Conservation (phyloP, 2,797 vertebrate species). For the Megalops cyprinoides region DNA sequence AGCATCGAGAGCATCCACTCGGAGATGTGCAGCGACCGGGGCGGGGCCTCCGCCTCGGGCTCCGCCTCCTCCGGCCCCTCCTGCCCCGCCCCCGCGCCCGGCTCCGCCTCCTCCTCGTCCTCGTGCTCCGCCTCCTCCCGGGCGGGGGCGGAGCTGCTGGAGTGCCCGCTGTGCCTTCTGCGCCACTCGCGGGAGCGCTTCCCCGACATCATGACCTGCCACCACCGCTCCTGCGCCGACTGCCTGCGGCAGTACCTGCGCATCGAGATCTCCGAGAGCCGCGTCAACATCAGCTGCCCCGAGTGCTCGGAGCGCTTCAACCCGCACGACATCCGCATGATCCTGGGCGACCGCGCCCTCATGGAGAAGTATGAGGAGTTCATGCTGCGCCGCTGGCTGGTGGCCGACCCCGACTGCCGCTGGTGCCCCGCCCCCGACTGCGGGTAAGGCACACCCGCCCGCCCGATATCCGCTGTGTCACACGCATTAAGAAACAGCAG, state of each 20-base stretch:
- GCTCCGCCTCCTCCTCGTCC: conserved; percentile 74
- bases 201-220: conserved; percentile 98
- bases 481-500: no score
- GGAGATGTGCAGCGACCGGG: conserved; percentile 92
- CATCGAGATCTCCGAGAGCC: conserved; percentile 96
- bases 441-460: no score
- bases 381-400: conserved; percentile 96
- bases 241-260: conserved; percentile 96
- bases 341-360: conserved; percentile 87
- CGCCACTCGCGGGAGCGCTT: conserved; percentile 91
- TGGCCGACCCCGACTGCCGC: conserved; percentile 94
- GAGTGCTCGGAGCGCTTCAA: conserved; percentile 97
- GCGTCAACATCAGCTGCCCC: conserved; percentile 97
- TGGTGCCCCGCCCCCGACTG: conserved; percentile 98
- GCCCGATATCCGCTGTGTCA: no score
- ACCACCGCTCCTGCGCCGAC: conserved; percentile 94
- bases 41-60: conserved; percentile 78
- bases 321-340: conserved; percentile 94
- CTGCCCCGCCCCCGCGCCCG: conserved; percentile 68
- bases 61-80: conserved; percentile 76
- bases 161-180: conserved; percentile 95
- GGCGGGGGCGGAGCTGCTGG: conserved; percentile 82
- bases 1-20: conserved; percentile 96
- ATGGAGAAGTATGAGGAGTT: conserved; percentile 99
- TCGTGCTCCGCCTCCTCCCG: conserved; percentile 72